A percentile compares a stretch with the other conserved stretches of the same genome.
Conservation (phyloP, 64 coral and sea anemone genomes). For the Stichodactyla helianthus region DNA sequence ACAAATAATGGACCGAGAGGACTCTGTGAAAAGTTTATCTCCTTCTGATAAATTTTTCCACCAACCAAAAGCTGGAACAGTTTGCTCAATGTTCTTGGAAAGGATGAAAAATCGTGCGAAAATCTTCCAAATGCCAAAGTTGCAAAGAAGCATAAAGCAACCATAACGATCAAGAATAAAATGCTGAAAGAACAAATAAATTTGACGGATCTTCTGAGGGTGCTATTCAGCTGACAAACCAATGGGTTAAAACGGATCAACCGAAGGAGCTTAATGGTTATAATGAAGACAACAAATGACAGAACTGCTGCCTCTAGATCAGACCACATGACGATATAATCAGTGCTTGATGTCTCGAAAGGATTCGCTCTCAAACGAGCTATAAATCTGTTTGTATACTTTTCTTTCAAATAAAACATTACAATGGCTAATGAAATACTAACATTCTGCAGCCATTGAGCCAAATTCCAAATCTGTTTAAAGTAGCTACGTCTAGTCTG, state of each 20-base stretch:
- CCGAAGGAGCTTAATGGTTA: conserved; percentile 51
- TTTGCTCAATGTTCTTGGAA: conserved; percentile 24
- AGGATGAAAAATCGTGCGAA: conserved; percentile 39
- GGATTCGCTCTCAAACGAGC: conserved; percentile 43
- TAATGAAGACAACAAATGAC: conserved; percentile 53
- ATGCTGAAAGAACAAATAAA: conserved; percentile 33
- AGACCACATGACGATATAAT: conserved; percentile 58
- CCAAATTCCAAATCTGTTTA: conserved; percentile 55
- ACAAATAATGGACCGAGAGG: conserved; percentile 4
- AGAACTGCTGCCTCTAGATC: conserved; percentile 48
- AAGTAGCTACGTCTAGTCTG: conserved; percentile 38
- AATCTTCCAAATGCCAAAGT: conserved; percentile 51
- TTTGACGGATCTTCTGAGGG: conserved; percentile 30
- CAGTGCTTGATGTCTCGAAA: conserved; percentile 49
- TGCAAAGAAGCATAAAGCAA: conserved; percentile 37
- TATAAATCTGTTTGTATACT: conserved; percentile 40
- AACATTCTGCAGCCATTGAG: conserved; percentile 43
- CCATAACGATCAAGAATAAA: conserved; percentile 28
- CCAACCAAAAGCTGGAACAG: conserved; percentile 43
- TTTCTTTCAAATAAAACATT: conserved; percentile 61
- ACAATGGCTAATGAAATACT: conserved; percentile 31
- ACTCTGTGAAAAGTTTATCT: neutral
- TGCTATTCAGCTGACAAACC: conserved; percentile 36
- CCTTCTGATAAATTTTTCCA: conserved; percentile 22
- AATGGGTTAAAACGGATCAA: conserved; percentile 50